Evolutionary conservation across 2,888 invertebrate genomes (phyloP), one percentile per base, ranked within the genome.

Genomic region (Oscheius sp.): DNA sequence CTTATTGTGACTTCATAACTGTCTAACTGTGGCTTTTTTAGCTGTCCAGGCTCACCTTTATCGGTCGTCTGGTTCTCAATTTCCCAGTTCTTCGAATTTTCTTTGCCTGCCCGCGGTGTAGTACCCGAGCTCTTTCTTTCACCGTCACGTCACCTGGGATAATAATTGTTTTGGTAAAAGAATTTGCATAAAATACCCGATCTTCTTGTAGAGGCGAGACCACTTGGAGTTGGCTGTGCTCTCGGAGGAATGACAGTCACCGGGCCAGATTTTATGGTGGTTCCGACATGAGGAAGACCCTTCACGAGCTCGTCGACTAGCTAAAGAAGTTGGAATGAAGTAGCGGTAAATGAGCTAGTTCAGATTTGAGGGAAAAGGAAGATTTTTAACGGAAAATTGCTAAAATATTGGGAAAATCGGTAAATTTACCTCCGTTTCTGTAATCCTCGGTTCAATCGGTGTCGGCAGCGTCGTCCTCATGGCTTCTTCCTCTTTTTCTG

Each of bases 271-370:
- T n/a, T 21, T 16, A 25, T 13, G 13, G 49, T 49, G 5, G 21
- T 21, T 7, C 49, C 49, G 21, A 49, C 49, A 13, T 35, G 21
- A 13, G 63, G 63, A 23, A 63, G 63, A 9, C 18, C 27, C 27
- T 66, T 66, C 0, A 66, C 66, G 3, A 66, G 52, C 16, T 49
- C 49, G 13, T 49, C 52, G n/a, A 66, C 2, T 13, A 66, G 46
- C 66, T 66, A 27, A 12, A 66, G 9, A 52, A 49, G 45, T 12
- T 45, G 45, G n/a, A n/a, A n/a, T n/a, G n/a, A n/a, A n/a, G n/a
- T n/a, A n/a, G n/a, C n/a, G n/a, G n/a, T n/a, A n/a, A n/a, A n/a
- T n/a, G n/a, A n/a, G n/a, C n/a, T n/a, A n/a, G n/a, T n/a, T n/a
- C n/a, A n/a, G n/a, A n/a, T n/a, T n/a, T n/a, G n/a, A n/a, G n/a